These are phyloP conservation scores for Lithophane ornitopus DNA, from an alignment of 2,888 invertebrate species.

Conservation along the genomic window DNA sequence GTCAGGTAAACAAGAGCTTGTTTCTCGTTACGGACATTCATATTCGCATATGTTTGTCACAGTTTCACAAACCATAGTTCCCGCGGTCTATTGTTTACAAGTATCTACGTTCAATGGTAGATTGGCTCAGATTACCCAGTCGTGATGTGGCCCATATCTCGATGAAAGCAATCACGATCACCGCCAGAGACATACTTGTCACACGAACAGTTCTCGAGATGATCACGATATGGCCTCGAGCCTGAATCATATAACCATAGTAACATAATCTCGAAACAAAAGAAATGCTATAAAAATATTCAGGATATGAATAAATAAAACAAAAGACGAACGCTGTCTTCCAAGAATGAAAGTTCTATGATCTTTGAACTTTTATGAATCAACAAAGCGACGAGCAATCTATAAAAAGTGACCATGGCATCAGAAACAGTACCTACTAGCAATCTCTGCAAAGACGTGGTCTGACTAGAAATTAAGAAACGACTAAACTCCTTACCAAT, in stretches of 20 bases:
- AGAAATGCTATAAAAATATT: slow-evolving; percentile 16
- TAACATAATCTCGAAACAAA: slow-evolving; percentile 47
- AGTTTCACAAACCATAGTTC: slow-evolving; percentile 65
- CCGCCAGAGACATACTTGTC: slow-evolving; percentile 73
- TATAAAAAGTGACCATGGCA: neutral
- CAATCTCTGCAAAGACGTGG: neutral
- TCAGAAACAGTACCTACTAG: neutral
- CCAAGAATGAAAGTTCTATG: slow-evolving; percentile 24
- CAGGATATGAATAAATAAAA: slow-evolving; percentile 12
- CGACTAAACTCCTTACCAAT: neutral
- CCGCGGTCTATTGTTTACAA: slow-evolving; percentile 72
- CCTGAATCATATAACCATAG: slow-evolving; percentile 39
- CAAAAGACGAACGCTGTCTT: slow-evolving; percentile 7
- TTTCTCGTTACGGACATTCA: slow-evolving; percentile 24
- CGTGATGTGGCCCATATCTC: slow-evolving; percentile 82
- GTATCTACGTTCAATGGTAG: slow-evolving; percentile 68
- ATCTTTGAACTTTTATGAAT: slow-evolving; percentile 20
- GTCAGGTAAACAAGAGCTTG: slow-evolving; percentile 29
- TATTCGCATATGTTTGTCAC: slow-evolving; percentile 61
- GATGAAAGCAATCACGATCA: slow-evolving; percentile 86
- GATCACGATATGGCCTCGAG: slow-evolving; percentile 67
- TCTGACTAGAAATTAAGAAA: neutral
- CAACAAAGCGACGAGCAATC: neutral
- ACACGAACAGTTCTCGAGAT: slow-evolving; percentile 72
- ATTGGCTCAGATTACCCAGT: slow-evolving; percentile 75